Percentiles rank a stretch among this genome's conserved stretches.
These are phyloP conservation scores for Phylloscopus trochiloides DNA, from an alignment of 2,113 vertebrate genomes.

Conservation along the genomic window DNA sequence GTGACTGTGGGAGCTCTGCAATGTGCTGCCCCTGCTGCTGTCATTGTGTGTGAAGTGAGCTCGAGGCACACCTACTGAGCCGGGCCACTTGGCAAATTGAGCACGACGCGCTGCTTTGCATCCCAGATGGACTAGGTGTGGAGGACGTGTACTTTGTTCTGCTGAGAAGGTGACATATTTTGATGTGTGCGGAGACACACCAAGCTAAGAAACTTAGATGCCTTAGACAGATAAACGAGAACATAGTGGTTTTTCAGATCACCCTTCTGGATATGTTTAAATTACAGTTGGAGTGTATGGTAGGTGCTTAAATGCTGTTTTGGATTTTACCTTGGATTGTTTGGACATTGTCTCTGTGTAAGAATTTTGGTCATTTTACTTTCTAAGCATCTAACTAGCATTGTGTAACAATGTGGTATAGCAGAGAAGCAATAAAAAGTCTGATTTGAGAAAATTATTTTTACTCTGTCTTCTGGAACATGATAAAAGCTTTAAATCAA, in stretches of 20 bases:
- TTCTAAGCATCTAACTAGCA: neutral
- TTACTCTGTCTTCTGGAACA: neutral
- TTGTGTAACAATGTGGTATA: neutral
- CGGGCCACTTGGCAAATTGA: fast-evolving
- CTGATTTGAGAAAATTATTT: neutral
- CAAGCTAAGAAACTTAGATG: neutral
- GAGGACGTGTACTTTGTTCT: neutral
- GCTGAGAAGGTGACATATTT: neutral
- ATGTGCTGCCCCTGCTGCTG: neutral
- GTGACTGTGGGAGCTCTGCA: neutral
- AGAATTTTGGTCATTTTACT: neutral
- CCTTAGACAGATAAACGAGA: neutral
- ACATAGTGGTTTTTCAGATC: neutral
- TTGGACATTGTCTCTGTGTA: neutral
- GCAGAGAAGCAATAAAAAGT: neutral
- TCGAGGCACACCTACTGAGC: neutral
- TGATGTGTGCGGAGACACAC: neutral
- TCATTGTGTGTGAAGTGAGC: neutral
- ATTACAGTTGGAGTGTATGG: neutral
- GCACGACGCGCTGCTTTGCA: fast-evolving
- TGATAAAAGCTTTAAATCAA: neutral
- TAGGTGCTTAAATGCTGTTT: neutral
- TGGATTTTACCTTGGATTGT: neutral
- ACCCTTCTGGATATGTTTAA: neutral
- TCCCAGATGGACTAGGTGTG: neutral